Percentiles rank a stretch among this genome's conserved stretches.
These are phyloP conservation scores for Mechanitis messenoides DNA, from an alignment of 2,888 invertebrate genomes.

Conservation along the genomic window DNA sequence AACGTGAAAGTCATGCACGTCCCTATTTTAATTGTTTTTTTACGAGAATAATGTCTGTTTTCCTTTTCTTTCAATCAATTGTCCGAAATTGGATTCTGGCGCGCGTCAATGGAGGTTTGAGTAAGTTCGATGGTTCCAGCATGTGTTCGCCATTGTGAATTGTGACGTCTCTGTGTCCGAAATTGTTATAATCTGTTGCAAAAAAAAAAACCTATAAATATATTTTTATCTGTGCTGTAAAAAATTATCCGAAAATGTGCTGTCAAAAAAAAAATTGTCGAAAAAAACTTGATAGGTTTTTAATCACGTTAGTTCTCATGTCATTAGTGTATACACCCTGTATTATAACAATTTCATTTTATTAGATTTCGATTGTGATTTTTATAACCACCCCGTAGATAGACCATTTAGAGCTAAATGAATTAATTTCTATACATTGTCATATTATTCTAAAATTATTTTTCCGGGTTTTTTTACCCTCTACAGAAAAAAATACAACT, in stretches of 20 bases:
- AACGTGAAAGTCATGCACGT: constrained; percentile 45
- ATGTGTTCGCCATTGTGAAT: constrained; percentile 33
- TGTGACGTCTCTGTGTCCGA: constrained; percentile 30
- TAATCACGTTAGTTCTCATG: background rate
- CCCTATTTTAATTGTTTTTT: constrained; percentile 31
- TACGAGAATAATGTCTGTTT: constrained; percentile 65
- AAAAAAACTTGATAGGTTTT: background rate
- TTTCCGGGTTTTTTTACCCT: background rate
- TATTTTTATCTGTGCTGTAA: too few species aligned
- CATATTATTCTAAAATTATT: background rate
- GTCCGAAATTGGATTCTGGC: constrained; percentile 72
- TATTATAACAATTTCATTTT: constrained; percentile 25
- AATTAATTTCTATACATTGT: too few species aligned
- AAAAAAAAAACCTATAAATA: background rate
- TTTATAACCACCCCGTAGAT: background rate
- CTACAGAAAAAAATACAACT: background rate
- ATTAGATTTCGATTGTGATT: background rate
- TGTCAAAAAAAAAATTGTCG: background rate
- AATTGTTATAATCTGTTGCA: constrained; percentile 36
- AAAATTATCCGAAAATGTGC: too few species aligned
- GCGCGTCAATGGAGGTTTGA: constrained; percentile 72
- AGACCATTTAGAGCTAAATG: background rate
- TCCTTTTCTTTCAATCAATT: constrained; percentile 55
- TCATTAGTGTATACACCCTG: background rate
- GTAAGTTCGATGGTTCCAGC: constrained; percentile 58